A percentile compares a stretch with the other conserved stretches of the same genome.
phyloP scores from a whole-genome alignment of 2,797 vertebrate species.

The Pampus argenteus region DNA sequence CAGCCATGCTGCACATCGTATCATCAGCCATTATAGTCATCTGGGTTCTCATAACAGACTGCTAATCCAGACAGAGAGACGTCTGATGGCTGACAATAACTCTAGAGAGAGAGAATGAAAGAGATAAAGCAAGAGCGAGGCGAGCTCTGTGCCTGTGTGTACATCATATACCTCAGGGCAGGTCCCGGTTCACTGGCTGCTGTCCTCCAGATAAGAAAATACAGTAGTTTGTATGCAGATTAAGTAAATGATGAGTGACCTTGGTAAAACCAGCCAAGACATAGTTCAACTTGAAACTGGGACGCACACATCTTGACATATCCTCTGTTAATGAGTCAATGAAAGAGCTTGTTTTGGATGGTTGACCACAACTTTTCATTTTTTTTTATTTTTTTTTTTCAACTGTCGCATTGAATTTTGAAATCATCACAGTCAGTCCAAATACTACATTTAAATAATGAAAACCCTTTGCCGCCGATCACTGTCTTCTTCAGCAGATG shows the following conservation, averaged over 20 bases:
- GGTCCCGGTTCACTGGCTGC: conserved; percentile 65
- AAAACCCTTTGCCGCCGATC: conserved; percentile 62
- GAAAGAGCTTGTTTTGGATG: conserved; percentile 26
- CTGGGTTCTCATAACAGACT: conserved; percentile 64
- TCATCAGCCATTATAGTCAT: conserved; percentile 70
- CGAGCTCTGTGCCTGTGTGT: conserved; percentile 46
- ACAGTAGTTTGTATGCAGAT: conserved; percentile 74
- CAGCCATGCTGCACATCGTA: conserved; percentile 60
- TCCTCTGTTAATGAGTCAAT: conserved; percentile 10
- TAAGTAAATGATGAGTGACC: conserved; percentile 57
- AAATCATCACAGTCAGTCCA: conserved; percentile 42
- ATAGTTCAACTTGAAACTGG: conserved; percentile 45
- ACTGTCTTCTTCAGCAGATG: conserved; percentile 72
- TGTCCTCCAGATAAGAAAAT: conserved; percentile 73
- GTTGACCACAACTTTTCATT: not conserved
- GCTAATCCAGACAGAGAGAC: conserved; percentile 66
- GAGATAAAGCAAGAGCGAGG: conserved; percentile 52
- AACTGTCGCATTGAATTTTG: conserved; percentile 9
- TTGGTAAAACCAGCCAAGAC: conserved; percentile 47
- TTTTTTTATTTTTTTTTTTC: not conserved
- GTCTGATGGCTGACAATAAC: conserved; percentile 74
- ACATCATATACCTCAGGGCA: conserved; percentile 56
- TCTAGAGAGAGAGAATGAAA: conserved; percentile 35
- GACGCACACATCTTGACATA: conserved; percentile 24
- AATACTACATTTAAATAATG: conserved; percentile 36